Evolutionary conservation across 2,888 invertebrate genomes (phyloP).

Genomic region (Spodoptera exigua): DNA sequence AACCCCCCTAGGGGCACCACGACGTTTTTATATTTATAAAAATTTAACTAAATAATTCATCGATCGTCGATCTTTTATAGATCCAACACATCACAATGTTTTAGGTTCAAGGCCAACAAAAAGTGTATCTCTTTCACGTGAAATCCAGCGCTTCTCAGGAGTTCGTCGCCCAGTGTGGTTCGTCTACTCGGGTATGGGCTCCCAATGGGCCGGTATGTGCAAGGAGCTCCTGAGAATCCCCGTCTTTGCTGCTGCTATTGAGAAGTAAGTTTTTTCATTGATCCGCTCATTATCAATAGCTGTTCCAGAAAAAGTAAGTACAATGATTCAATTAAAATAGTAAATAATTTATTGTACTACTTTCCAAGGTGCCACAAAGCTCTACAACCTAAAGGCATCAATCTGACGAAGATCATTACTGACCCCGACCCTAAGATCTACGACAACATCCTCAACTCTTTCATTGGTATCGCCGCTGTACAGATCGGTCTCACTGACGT

Average conservation of each 20-base stretch:
- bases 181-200: conserved; percentile 86
- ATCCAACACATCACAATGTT: conserved; percentile 8
- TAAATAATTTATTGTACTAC: not conserved
- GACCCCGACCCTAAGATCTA: conserved; percentile 90
- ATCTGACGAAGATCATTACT: conserved; percentile 90
- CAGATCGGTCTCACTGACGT: conserved; percentile 29
- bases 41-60: no score
- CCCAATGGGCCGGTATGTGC: conserved; percentile 11
- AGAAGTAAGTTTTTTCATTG: not conserved
- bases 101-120: conserved; percentile 80
- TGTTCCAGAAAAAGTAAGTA: no score
- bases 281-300: not conserved
- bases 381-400: conserved; percentile 89
- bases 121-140: conserved; percentile 78
- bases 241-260: conserved; percentile 76
- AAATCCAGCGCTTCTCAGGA: conserved; percentile 90
- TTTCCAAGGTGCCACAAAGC: conserved; percentile 80
- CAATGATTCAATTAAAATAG: not conserved
- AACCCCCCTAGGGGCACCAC: no score
- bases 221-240: conserved; percentile 40
- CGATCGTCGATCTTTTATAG: no score
- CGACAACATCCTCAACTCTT: conserved; percentile 50
- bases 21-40: no score
- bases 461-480: conserved; percentile 23
- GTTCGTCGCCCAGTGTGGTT: conserved; percentile 90